Percentiles rank a stretch among this genome's conserved stretches.
Conservation (phyloP, 1,140 invertebrate species). For the Zaprionus ornatus region DNA sequence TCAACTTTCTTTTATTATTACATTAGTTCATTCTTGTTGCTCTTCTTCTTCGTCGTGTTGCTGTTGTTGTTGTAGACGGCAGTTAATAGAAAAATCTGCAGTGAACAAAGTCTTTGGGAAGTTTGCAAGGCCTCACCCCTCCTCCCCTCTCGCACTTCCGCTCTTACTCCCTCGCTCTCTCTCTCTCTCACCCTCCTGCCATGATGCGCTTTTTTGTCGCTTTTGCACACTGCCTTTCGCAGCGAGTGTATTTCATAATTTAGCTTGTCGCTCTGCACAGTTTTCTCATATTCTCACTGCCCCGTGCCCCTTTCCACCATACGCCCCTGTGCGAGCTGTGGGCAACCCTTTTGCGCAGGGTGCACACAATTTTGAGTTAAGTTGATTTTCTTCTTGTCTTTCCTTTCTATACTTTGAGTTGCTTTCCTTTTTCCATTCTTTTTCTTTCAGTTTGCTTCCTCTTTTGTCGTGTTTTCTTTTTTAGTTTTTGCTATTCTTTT, state of each 20-base stretch:
- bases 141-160: neutral
- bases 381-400: conserved; percentile 56
- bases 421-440: conserved; percentile 8
- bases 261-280: conserved; percentile 56
- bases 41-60: conserved; percentile 29
- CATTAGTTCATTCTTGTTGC: conserved; percentile 49
- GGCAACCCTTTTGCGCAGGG: conserved; percentile 16
- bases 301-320: neutral
- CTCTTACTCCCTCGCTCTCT: conserved; percentile 39
- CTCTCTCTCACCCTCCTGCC: neutral
- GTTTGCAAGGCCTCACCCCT: conserved; percentile 21
- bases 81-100: conserved; percentile 78
- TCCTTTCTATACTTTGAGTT: conserved; percentile 2
- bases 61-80: conserved; percentile 41
- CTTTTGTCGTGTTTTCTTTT: conserved; percentile 19
- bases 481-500: conserved; percentile 37
- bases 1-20: conserved; percentile 61
- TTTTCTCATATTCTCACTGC: neutral
- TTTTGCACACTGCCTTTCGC: conserved; percentile 19
- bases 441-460: conserved; percentile 1
- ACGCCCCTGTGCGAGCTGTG: neutral
- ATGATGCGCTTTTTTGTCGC: conserved; percentile 2
- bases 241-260: conserved; percentile 68
- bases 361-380: conserved; percentile 63
- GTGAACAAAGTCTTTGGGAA: conserved; percentile 64